Base-by-base conservation (phyloP, 2,113 vertebrate species). In the Cettia cetti region DNA sequence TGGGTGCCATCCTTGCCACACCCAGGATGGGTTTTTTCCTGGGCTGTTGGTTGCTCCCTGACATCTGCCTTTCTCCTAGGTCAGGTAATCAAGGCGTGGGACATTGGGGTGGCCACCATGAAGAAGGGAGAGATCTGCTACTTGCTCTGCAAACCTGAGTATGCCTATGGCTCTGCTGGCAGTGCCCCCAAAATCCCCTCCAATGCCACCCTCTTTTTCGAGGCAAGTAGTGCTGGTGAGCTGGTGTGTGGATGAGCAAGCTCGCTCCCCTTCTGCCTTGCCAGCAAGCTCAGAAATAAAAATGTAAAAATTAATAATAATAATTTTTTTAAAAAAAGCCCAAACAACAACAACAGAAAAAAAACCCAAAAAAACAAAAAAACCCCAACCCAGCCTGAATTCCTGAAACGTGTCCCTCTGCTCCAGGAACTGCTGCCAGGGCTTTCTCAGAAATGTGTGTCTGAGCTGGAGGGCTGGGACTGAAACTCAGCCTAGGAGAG, bases 41-140 rank as follows among this genome's bases (percentile, higher is more conserved):
- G 27, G 30, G 65, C 15, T 88, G 27, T 13, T 10, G 5, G 6
- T 47, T 24, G 19, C 35, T 89, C 66, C 42, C 56, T 97, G 72
- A 94, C 13, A 5, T 22, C 54, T 45, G 27, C 76, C 74, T 96
- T 94, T 95, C 78, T 96, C 85, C 53, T 91, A 99, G 99, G 99
- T 82, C 99, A 99, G 93, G 99, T 99, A 45, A 99, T 99, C 89
- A 99, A 99, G 95, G 99, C 99, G 0, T 99, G 99, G 99, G 99
- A 99, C 94, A 98, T 99, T 4, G 98, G 98, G 6, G 98, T 99
- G 81, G 93, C 98, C 65, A 99, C 99, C 75, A 99, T 99, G 99
- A 98, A 98, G 97, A 99, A 97, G 85, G 99, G 99, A 31, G 99
- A 99, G 94, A 94, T 99, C 90, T 99, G 98, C 96, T 98, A 97